Conservation (phyloP, 2,113 vertebrate species). For the Leucoraja erinaceus region DNA sequence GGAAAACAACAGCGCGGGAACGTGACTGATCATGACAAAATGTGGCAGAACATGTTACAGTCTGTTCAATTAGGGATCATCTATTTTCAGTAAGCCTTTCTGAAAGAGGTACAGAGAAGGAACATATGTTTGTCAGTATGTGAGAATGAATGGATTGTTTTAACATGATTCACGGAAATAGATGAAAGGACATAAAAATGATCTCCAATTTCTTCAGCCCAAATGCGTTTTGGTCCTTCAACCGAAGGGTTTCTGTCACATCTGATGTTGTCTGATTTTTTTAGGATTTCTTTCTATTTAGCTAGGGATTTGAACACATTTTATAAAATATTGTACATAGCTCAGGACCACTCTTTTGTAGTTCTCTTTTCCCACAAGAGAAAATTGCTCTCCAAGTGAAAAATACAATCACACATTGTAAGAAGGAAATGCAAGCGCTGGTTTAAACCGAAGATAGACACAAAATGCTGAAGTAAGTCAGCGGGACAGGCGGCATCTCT, state of each 20-base stretch:
- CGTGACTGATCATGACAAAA: slow-evolving; percentile 28
- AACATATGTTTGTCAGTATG: background rate
- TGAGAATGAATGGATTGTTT: background rate
- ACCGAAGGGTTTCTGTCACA: background rate
- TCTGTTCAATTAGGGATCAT: background rate
- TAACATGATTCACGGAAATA: background rate
- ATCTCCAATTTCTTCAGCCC: background rate
- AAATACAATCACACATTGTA: too few relatives aligned
- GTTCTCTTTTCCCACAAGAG: too few relatives aligned
- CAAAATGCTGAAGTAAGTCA: too few relatives aligned
- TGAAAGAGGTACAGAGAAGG: background rate
- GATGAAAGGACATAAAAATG: background rate
- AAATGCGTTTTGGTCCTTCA: background rate
- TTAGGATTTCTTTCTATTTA: background rate
- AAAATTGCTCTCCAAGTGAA: too few relatives aligned
- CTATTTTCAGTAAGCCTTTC: background rate
- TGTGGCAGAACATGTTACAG: background rate
- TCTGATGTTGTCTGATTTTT: background rate
- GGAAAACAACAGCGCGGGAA: background rate
- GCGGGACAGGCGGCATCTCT: too few relatives aligned
- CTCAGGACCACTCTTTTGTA: background rate
- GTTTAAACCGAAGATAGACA: too few relatives aligned
- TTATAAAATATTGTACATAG: background rate
- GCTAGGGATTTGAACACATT: background rate
- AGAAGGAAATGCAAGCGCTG: background rate